Base-by-base conservation (phyloP, 92 coral and sea anemone species). In the Epizoanthus illoricatus region DNA sequence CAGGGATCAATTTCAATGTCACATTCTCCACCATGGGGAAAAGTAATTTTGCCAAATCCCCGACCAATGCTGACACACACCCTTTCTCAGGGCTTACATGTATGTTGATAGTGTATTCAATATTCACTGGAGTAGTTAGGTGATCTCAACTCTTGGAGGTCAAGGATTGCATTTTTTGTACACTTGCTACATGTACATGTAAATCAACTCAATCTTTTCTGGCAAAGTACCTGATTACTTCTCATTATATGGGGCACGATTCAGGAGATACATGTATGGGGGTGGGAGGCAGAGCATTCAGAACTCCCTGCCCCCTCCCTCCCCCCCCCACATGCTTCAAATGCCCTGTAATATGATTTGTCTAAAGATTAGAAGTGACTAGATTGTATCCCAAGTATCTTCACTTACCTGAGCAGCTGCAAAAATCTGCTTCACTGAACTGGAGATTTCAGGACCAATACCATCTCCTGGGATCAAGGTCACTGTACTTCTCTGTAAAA, bases 381-480 rank as follows among this genome's bases (percentile, higher is more conserved):
- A 12, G 10, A 52, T 52, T 2, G 2, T 16, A 52, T 28, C 56
- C 56, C 56, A 52, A 3, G 16, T 52, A 52, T 28, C 56, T 52
- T 40, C 60, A 42, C 75, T 33, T 73, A 95, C 98, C 94, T 93
- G 62, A 7, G 97, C 98, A 65, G 98, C 95, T 47, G 92, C 84
- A 90, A 97, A 97, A 7, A 97, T 95, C 64, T 87, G 84, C 75
- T 97, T 97, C 47, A 97, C 98, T 63, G 99, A 90, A 63, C 86
- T 71, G 19, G 99, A 97, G 33, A 97, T 97, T 80, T 97, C 99
- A 56, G 99, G 99, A n/a, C 99, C 99, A 85, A 97, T 97, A 36
- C 99, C 99, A 90, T 97, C 98, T 16, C 99, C 99, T 41, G 99
- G 99, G 65, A 97, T 97, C 19, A 97, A 87, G 2, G 99, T 97